These are phyloP conservation scores for Pseudonaja textilis DNA, from an alignment of 2,113 vertebrate genomes.

Conservation along the genomic window DNA sequence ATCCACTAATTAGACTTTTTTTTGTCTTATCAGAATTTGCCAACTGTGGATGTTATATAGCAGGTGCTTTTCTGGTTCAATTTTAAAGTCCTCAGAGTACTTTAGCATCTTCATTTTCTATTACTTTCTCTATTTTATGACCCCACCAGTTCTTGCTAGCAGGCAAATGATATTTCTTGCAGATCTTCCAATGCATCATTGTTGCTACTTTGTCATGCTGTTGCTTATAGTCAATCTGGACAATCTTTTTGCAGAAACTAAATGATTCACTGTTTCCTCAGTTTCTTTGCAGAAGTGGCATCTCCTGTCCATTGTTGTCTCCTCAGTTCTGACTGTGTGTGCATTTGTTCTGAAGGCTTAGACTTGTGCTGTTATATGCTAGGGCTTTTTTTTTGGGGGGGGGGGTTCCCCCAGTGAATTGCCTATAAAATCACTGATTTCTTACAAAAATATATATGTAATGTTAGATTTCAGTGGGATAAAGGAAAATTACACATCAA, in stretches of 20 bases:
- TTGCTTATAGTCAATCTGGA: not conserved
- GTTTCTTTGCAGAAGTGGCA: not conserved
- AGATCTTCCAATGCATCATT: not conserved
- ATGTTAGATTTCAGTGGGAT: slow-evolving; percentile 48
- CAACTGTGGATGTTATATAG: not conserved
- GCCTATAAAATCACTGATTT: slow-evolving; percentile 50
- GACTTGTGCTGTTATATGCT: not conserved
- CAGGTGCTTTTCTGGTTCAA: not conserved
- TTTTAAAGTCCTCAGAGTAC: not conserved
- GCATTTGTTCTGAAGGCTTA: not conserved
- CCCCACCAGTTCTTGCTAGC: not conserved
- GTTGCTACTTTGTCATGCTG: not conserved
- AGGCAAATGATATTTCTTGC: not conserved
- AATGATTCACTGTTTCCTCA: not conserved
- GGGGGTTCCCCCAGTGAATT: not conserved
- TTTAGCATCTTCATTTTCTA: not conserved
- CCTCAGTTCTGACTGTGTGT: not conserved
- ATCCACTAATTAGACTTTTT: not conserved
- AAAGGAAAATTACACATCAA: not conserved
- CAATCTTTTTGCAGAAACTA: not conserved
- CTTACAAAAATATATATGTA: slow-evolving; percentile 57
- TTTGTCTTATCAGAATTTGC: not conserved
- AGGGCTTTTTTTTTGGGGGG: not conserved
- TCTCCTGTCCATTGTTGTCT: not conserved
- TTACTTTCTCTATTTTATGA: not conserved